These are phyloP conservation scores for Chaenogobius annularis DNA, from an alignment of 2,113 vertebrate species.

Conservation along the genomic window DNA sequence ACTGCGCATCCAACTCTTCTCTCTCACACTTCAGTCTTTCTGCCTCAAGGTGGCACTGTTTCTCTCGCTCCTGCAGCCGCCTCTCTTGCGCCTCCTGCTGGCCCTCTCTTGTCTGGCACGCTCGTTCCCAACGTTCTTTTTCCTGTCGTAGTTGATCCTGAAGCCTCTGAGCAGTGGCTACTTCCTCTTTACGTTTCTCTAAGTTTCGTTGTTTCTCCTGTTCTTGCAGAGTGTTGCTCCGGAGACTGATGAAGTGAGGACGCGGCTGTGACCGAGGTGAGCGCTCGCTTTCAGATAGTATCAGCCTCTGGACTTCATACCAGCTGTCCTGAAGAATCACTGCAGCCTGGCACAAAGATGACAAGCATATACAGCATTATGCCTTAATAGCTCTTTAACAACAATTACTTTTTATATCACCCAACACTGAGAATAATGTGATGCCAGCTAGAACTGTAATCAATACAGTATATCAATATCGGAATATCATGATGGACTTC, in stretches of 20 bases:
- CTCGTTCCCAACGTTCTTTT: slow-evolving; percentile 86
- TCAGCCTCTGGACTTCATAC: slow-evolving; percentile 82
- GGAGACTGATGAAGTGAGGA: slow-evolving; percentile 56
- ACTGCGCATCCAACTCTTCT: slow-evolving; percentile 82
- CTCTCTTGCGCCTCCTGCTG: slow-evolving; percentile 77
- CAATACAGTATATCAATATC: too few relatives aligned
- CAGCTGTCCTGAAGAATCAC: slow-evolving; percentile 90
- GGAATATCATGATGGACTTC: too few relatives aligned
- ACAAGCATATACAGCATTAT: slow-evolving; percentile 10
- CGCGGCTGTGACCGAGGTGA: slow-evolving; percentile 36
- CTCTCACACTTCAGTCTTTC: slow-evolving; percentile 79
- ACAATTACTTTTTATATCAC: neutral
- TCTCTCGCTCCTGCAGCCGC: slow-evolving; percentile 72
- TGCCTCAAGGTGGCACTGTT: slow-evolving; percentile 76
- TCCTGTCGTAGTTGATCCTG: slow-evolving; percentile 83
- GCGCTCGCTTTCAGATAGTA: slow-evolving; percentile 79
- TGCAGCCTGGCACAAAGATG: slow-evolving; percentile 77
- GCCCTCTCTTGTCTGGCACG: slow-evolving; percentile 75
- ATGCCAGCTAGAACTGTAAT: neutral
- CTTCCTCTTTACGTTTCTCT: slow-evolving; percentile 88
- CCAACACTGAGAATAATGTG: too few relatives aligned
- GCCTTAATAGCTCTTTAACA: slow-evolving; percentile 1
- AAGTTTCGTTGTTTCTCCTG: slow-evolving; percentile 93
- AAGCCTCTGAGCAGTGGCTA: slow-evolving; percentile 79
- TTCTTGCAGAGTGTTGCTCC: slow-evolving; percentile 83